phyloP scores from a whole-genome alignment of 2,113 vertebrate genomes.

The Dicrurus megarhynchus region DNA sequence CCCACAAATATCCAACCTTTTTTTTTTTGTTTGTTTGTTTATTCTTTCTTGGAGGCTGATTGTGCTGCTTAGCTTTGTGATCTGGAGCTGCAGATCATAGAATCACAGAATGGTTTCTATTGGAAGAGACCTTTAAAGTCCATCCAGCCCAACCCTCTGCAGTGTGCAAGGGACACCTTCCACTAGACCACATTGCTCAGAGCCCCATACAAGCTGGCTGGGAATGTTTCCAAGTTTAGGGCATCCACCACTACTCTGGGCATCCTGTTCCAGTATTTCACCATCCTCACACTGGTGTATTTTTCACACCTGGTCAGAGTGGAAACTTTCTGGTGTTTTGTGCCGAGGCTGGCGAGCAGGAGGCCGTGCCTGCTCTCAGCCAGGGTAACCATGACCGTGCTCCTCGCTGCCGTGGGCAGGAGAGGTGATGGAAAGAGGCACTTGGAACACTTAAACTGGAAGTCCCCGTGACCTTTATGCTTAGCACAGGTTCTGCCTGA shows the following conservation, averaged over 20 bases:
- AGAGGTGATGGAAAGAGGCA: neutral
- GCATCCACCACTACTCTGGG: neutral
- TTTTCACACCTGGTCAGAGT: neutral
- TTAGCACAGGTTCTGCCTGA: neutral
- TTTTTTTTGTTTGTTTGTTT: too few relatives aligned
- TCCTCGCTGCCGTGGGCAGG: fast-evolving
- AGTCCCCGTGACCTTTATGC: neutral
- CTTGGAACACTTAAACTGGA: neutral
- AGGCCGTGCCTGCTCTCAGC: neutral
- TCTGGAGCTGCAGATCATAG: neutral
- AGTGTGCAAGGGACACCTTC: neutral
- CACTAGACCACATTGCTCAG: neutral
- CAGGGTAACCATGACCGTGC: neutral
- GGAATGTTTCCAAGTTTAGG: neutral
- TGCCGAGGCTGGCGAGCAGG: neutral
- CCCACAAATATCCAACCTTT: neutral
- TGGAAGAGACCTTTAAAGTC: neutral
- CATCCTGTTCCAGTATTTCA: neutral
- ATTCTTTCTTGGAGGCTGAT: neutral
- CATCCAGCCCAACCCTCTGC: neutral
- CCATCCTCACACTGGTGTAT: neutral
- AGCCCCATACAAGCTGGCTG: neutral
- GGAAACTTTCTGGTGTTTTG: neutral
- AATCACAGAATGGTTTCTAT: neutral
- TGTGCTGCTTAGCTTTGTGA: neutral